Evolutionary conservation across 1,140 invertebrate genomes (phyloP), one percentile per base, ranked within the genome.

Genomic region (Aphelenchoides besseyi): DNA sequence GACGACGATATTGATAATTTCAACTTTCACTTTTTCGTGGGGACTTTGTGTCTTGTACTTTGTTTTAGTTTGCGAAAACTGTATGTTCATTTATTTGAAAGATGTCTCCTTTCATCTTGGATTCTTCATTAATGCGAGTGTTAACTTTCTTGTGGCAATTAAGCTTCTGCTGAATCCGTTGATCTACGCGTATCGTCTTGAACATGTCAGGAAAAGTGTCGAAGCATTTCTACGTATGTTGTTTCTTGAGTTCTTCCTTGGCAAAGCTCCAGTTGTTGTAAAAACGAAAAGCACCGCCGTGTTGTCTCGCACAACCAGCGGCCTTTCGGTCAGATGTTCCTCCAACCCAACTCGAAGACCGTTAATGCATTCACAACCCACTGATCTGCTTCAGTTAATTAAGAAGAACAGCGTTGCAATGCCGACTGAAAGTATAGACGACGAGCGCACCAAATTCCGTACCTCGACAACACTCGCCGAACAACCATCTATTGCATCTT

Each of bases 11-110:
- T 69, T 80, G 9, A 80, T 80, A 41, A 62, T 81, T 12, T 73
- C 67, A 16, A 80, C 75, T 12, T 80, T 80, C 68, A 73, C 79
- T 0, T 61, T 80, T 1, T 79, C 73, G 1, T 80, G 78, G 78
- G 79, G 79, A 16, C 52, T 76, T 26, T 81, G 79, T 62, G 78
- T 80, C 28, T 57, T 80, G 0, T 80, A 80, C 67, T 80, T 80
- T 52, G 69, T 80, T 3, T 70, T 80, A 2, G 79, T 80, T 16
- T 80, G 79, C 66, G 54, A 67, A 3, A 74, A 80, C 26, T 78
- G 79, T 33, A 33, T 71, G 26, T 72, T 79, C 36, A 74, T 75
- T n/a, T 81, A 81, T 54, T 41, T 57, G 23, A 33, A 77, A 57
- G 41, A 63, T 18, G 68, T 79, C 12, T 62, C 41, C 18, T 79